These are phyloP conservation scores for Phymatocera aterrima DNA, from an alignment of 2,888 invertebrate species.

Conservation along the genomic window DNA sequence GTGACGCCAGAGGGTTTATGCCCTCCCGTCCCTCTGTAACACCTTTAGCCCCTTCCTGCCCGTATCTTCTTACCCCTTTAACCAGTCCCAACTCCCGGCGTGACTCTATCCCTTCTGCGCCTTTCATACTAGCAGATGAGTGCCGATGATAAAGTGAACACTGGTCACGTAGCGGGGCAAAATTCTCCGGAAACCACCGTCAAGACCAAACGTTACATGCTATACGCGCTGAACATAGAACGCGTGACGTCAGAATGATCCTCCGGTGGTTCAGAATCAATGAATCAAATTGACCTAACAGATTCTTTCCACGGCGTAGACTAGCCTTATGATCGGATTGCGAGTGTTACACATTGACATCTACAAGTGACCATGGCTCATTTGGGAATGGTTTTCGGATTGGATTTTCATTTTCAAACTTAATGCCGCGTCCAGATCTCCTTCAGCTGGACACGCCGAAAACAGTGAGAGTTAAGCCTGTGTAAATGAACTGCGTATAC, in stretches of 20 bases:
- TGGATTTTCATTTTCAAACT: neutral
- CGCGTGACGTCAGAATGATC: neutral
- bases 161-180: neutral
- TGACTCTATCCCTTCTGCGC: conserved; percentile 14
- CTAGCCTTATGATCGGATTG: neutral
- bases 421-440: neutral
- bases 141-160: conserved; percentile 27
- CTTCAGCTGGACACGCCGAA: neutral
- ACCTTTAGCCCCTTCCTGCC: conserved; percentile 31
- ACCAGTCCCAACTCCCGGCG: conserved; percentile 8
- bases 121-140: conserved; percentile 17
- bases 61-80: conserved; percentile 32
- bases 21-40: conserved; percentile 37
- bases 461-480: neutral
- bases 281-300: neutral
- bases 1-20: conserved; percentile 66
- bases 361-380: neutral
- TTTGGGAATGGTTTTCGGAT: neutral
- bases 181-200: neutral
- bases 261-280: neutral
- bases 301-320: neutral
- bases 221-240: neutral
- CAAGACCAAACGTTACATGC: neutral
- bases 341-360: neutral
- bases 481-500: neutral